Evolutionary conservation across 1,140 invertebrate genomes (phyloP).

Genomic region (Sminthurinus signatus): DNA sequence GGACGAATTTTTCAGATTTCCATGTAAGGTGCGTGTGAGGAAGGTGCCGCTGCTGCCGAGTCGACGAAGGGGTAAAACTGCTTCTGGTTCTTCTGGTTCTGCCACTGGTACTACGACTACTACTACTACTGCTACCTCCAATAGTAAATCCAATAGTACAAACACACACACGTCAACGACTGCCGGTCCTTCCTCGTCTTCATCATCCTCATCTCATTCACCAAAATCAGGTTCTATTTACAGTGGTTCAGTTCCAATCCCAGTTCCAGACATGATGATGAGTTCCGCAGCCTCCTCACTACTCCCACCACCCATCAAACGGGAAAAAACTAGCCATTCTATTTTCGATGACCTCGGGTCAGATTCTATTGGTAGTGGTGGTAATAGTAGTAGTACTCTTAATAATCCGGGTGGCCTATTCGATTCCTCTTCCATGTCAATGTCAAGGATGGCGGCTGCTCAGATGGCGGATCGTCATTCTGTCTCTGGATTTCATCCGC

Average conservation of each 20-base stretch:
- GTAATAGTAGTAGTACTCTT: too few species aligned
- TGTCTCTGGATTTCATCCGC: conserved; percentile 21
- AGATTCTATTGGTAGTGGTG: too few species aligned
- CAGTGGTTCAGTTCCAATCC: too few species aligned
- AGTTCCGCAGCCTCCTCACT: not conserved
- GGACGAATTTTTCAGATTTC: conserved; percentile 46
- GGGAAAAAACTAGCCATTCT: conserved; percentile 28
- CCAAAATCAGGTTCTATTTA: not conserved
- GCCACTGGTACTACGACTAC: too few species aligned
- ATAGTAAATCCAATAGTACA: too few species aligned
- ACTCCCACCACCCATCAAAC: conserved; percentile 29
- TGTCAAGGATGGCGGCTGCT: too few species aligned
- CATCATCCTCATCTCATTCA: conserved; percentile 6
- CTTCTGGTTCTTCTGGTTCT: too few species aligned
- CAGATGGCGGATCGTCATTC: conserved; percentile 5
- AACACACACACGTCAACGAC: too few species aligned
- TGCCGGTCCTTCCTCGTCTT: conserved; percentile 14
- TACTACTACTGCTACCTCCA: too few species aligned
- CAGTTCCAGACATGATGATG: too few species aligned
- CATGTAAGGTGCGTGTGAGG: conserved; percentile 75
- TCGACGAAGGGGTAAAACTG: conserved; percentile 68
- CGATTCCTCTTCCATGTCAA: not conserved
- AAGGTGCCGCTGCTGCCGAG: conserved; percentile 76
- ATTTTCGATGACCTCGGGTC: conserved; percentile 24
- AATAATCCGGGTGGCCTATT: not conserved